These are phyloP conservation scores for Pelecanoides urinatrix DNA, from an alignment of 2,113 vertebrate genomes.

Conservation along the genomic window DNA sequence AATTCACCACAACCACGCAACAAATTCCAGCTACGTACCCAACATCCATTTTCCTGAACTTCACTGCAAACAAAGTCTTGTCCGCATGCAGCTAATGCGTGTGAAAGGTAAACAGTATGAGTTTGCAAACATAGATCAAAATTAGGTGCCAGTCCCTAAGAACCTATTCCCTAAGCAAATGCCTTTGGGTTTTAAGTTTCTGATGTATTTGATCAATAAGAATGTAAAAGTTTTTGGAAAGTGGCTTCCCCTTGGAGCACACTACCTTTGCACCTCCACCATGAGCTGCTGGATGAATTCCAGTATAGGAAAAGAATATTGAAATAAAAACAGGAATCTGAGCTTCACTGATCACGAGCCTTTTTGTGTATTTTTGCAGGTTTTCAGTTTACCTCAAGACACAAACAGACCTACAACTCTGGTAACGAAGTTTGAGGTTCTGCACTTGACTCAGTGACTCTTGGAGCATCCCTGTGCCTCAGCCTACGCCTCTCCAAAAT, in stretches of 20 bases:
- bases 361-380: not conserved
- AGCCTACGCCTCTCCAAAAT: not conserved
- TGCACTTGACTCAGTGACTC: slow-evolving; percentile 6
- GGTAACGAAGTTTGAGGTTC: slow-evolving; percentile 31
- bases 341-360: not conserved
- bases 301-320: not conserved
- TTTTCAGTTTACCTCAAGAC: slow-evolving; percentile 6
- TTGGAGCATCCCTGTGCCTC: not conserved
- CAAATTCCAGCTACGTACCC: not conserved
- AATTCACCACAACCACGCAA: not conserved
- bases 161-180: not conserved
- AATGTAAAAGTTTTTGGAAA: not conserved
- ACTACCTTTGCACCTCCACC: not conserved
- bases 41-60: not conserved
- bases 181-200: not conserved
- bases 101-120: not conserved
- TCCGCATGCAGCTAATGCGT: not conserved
- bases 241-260: not conserved
- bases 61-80: not conserved
- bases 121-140: not conserved
- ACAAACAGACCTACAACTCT: not conserved
- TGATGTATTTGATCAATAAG: not conserved
- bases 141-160: not conserved
- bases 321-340: not conserved
- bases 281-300: not conserved